Evolutionary conservation across 2,797 vertebrate genomes (phyloP), one percentile per base, ranked within the genome.

Genomic region (Tarsius wallacei): DNA sequence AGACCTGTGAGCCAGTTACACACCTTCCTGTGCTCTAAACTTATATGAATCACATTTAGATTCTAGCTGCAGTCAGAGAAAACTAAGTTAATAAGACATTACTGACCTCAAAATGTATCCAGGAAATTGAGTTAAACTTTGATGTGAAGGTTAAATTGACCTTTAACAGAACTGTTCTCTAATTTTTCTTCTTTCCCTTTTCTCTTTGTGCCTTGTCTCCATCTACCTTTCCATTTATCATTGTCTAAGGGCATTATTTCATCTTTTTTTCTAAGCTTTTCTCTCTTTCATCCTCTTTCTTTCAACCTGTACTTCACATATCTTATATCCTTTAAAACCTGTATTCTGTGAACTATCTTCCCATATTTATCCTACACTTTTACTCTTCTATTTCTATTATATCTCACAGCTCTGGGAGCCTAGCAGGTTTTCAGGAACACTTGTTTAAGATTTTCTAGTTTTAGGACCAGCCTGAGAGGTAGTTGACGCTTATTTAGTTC

Each of bases 61-160:
- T 97, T 97, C 93, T 57, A 85, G 94, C 94, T 90, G 91, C 84
- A 90, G 83, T 95, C 94, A 90, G 93, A 97, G 93, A 90, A 96
- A 98, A 96, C 90, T 70, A 86, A 97, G 96, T 97, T 97, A 97
- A 97, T 97, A 97, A 96, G 93, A 97, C 87, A 78, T 96, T 97
- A 93, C 94, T 90, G 94, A 95, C 71, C 76, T 95, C 89, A 94
- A 94, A 96, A 97, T 87, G 73, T 97, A 94, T 96, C 91, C 49
- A 74, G 90, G 90, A 97, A 97, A 98, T 97, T 97, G 96, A 97
- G 93, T 98, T 97, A 97, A 91, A 93, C 96, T 96, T 97, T 85
- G 91, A 92, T 88, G 97, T 97, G 97, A 97, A 97, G 97, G 97
- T 97, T 97, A 97, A 97, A 92, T 88, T 96, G 96, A 97, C 97